Base-by-base conservation (phyloP, 2,113 vertebrate species). In the Psittacula cyanocephala region DNA sequence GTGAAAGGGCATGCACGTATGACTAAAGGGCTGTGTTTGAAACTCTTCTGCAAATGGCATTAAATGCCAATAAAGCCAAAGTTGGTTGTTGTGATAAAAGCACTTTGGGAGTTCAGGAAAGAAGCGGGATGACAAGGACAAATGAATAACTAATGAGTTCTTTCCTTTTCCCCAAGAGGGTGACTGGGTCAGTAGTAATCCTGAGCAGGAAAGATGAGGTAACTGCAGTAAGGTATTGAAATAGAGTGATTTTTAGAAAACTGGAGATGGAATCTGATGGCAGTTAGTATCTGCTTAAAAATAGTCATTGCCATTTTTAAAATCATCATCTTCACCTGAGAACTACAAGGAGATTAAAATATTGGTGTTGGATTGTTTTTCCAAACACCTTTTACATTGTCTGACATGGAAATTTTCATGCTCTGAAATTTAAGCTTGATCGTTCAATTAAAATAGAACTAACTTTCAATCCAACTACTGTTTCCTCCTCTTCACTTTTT, bases 41-140 rank as follows among this genome's bases (percentile, higher is more conserved):
- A 78, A 41, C 17, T 10, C 6, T 65, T 86, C 27, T 52, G 50
- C 22, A 63, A 41, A 41, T 22, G 50, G 3, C 10, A 22, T 8
- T n/a, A 31, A 70, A 64, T 28, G 10, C 6, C 11, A 24, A 23
- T 46, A 12, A 79, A 44, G 23, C 1, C 22, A 55, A 11, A 17
- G 2, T 4, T 63, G 3, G 12, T 28, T 1, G 0, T 33, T 15
- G 11, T 37, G 16, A 5, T 49, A n/a, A 77, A 88, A 28, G 76
- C 29, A 47, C 11, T 5, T 16, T 55, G 31, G 16, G 6, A 5
- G 2, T 6, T 72, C 17, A 9, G 10, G 12, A 43, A 4, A 69
- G 4, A 35, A 76, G 17, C 43, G 18, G 12, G 13, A 63, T 63
- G 25, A 13, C 2, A 25, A 46, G 37, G 31, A 53, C 3, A 41